Evolutionary conservation across 2,113 vertebrate species (phyloP).

Genomic region (Corynorhinus townsendii): DNA sequence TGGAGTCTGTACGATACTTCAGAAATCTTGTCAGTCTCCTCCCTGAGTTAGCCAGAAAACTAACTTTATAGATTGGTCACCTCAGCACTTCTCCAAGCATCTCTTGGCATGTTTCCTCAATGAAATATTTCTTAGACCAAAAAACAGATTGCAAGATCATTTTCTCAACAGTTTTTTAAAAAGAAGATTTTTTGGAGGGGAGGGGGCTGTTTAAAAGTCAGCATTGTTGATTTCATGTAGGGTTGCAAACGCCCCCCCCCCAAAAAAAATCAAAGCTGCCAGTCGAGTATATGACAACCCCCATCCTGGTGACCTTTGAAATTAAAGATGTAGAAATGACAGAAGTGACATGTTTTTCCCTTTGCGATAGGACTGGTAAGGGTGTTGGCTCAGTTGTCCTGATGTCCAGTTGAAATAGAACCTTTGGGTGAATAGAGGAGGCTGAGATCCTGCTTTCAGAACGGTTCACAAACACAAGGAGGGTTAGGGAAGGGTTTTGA

Average conservation of each 20-base stretch:
- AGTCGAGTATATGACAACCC: neutral
- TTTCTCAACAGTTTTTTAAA: neutral
- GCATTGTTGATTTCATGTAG: neutral
- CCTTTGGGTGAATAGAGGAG: neutral
- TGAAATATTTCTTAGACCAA: neutral
- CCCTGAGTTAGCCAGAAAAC: neutral
- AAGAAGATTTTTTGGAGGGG: neutral
- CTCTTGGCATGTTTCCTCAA: neutral
- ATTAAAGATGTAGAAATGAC: neutral
- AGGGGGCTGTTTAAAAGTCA: neutral
- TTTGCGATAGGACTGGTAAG: neutral
- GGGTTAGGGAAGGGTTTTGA: neutral
- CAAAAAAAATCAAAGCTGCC: neutral
- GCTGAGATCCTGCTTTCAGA: slow-evolving; percentile 7
- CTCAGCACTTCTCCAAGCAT: neutral
- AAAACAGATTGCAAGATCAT: neutral
- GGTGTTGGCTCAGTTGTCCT: slow-evolving; percentile 1
- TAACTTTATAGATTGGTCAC: neutral
- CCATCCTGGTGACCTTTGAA: neutral
- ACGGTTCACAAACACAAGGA: neutral
- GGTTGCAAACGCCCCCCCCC: neutral
- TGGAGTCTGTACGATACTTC: neutral
- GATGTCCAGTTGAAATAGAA: slow-evolving; percentile 4
- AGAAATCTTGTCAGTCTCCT: neutral
- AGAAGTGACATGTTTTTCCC: neutral